Conservation (phyloP, 2,888 invertebrate species). For the Neoascia interrupta region DNA sequence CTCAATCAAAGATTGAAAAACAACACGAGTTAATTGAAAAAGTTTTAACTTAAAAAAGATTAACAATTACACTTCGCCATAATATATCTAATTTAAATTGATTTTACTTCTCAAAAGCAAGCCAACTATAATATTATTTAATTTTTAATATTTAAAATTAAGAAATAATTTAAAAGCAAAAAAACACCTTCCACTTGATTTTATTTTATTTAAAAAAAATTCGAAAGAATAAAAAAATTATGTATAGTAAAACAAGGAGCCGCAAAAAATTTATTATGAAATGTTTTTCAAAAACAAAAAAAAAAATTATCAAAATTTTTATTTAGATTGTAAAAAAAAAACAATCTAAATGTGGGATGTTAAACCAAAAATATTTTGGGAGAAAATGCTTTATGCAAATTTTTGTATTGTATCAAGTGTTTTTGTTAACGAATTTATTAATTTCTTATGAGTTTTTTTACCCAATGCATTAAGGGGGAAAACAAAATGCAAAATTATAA, state of each 20-base stretch:
- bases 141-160: slow-evolving; percentile 41
- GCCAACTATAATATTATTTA: slow-evolving; percentile 42
- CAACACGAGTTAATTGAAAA: slow-evolving; percentile 17
- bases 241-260: neutral
- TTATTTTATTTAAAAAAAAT: slow-evolving; percentile 21
- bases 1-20: slow-evolving; percentile 16
- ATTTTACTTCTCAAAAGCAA: slow-evolving; percentile 39
- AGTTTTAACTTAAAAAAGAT: slow-evolving; percentile 2
- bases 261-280: slow-evolving; percentile 12
- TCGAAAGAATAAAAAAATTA: slow-evolving; percentile 29
- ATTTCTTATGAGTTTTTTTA: slow-evolving; percentile 20
- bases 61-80: slow-evolving; percentile 18
- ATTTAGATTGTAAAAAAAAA: slow-evolving; percentile 20
- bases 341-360: no score
- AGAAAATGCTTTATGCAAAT: slow-evolving; percentile 64
- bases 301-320: slow-evolving; percentile 15
- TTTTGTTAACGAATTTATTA: slow-evolving; percentile 68
- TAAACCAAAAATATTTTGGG: neutral
- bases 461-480: slow-evolving; percentile 37
- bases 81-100: slow-evolving; percentile 31
- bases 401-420: slow-evolving; percentile 68
- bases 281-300: slow-evolving; percentile 1
- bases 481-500: slow-evolving; percentile 1
- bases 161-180: slow-evolving; percentile 47
- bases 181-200: slow-evolving; percentile 34